A percentile compares a stretch with the other conserved stretches of the same genome.
Evolutionary conservation across 2,888 invertebrate species (phyloP).

Genomic region (Xestobium rufovillosum): DNA sequence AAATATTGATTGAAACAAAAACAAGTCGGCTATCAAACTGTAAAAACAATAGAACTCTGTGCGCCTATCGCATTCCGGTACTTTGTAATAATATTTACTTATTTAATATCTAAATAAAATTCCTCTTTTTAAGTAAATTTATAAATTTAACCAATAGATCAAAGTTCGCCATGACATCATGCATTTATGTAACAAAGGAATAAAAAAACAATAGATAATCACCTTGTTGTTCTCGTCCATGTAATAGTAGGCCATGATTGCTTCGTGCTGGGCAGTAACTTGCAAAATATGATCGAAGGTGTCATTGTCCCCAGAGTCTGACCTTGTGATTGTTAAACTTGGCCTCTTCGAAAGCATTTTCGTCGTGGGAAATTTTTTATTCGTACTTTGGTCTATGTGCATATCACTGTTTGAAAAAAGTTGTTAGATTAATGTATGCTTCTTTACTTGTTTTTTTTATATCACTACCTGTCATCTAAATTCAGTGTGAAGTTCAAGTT

Average conservation of each 20-base stretch:
- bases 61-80: too few species aligned
- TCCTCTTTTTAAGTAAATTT: too few species aligned
- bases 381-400: conserved; percentile 33
- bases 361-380: conserved; percentile 35
- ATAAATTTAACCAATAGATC: too few species aligned
- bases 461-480: conserved; percentile 51
- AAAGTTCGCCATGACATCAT: conserved; percentile 3
- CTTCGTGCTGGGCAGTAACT: conserved; percentile 80
- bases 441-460: too few species aligned
- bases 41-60: conserved; percentile 2
- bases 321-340: conserved; percentile 37
- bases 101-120: too few species aligned
- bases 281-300: conserved; percentile 64
- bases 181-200: too few species aligned
- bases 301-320: conserved; percentile 46
- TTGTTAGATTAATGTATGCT: not conserved
- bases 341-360: conserved; percentile 37
- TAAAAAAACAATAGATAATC: too few species aligned
- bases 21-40: not conserved
- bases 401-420: conserved; percentile 34
- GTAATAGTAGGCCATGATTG: conserved; percentile 86
- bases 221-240: conserved; percentile 80
- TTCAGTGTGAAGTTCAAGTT: conserved; percentile 56
- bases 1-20: too few species aligned
- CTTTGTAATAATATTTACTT: too few species aligned